These are phyloP conservation scores for Rallus limicola DNA, from an alignment of 2,113 vertebrate genomes.

Conservation along the genomic window DNA sequence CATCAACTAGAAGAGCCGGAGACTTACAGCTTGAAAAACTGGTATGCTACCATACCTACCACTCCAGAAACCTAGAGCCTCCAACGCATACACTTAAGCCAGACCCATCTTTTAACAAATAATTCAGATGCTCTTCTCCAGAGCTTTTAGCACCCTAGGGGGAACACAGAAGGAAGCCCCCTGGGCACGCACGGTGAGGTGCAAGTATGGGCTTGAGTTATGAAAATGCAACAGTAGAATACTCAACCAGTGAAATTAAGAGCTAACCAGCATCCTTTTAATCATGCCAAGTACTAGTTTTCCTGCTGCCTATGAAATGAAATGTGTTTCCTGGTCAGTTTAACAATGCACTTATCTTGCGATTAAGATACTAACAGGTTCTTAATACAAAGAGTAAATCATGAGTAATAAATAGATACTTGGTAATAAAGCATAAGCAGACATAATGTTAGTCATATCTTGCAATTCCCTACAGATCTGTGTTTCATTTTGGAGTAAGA, in stretches of 20 bases:
- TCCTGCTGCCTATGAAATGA: neutral
- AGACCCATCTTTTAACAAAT: neutral
- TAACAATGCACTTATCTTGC: neutral
- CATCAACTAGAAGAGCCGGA: neutral
- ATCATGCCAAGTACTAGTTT: neutral
- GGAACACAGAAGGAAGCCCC: neutral
- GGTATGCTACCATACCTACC: neutral
- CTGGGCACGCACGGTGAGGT: accelerated
- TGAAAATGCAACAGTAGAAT: neutral
- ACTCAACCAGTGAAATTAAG: neutral
- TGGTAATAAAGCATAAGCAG: constrained; percentile 22
- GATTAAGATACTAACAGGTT: neutral
- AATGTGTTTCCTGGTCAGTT: neutral
- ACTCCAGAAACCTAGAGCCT: neutral
- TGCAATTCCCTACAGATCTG: neutral
- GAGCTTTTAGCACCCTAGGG: neutral
- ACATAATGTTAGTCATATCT: neutral
- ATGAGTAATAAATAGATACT: constrained; percentile 18
- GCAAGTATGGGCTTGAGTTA: neutral
- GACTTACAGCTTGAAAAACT: neutral
- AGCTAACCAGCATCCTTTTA: neutral
- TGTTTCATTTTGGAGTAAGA: neutral
- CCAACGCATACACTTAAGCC: neutral
- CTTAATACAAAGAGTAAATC: neutral
- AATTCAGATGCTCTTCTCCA: neutral